A percentile compares a stretch with the other conserved stretches of the same genome.
Evolutionary conservation across 2,888 invertebrate genomes (phyloP).

Genomic region (Tryphoninae sp.): DNA sequence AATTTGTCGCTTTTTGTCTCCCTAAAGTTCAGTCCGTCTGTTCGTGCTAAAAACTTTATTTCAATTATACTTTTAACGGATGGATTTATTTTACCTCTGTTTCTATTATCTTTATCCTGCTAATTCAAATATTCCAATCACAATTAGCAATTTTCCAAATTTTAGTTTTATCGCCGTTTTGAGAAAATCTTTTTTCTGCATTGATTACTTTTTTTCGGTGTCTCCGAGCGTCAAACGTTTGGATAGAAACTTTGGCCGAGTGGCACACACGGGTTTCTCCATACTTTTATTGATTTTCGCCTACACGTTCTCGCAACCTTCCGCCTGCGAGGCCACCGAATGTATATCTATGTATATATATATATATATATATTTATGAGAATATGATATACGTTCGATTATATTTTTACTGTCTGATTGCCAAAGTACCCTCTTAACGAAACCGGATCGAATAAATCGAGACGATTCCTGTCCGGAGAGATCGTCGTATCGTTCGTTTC

Average conservation of each 20-base stretch:
- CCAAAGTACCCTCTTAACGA: slow-evolving; percentile 22
- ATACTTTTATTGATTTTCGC: slow-evolving; percentile 59
- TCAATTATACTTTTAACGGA: neutral
- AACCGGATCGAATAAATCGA: slow-evolving; percentile 38
- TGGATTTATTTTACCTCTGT: neutral
- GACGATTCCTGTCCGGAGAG: slow-evolving; percentile 4
- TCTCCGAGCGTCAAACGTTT: slow-evolving; percentile 28
- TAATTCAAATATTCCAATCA: no score
- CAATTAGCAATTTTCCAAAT: neutral
- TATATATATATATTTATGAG: neutral
- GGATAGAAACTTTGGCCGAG: slow-evolving; percentile 30
- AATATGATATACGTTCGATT: slow-evolving; percentile 6
- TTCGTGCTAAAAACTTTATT: neutral
- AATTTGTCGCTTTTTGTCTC: neutral
- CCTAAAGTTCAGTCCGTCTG: neutral
- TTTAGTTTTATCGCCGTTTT: neutral
- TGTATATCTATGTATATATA: neutral
- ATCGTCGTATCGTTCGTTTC: slow-evolving; percentile 26
- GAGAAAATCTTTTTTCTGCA: neutral
- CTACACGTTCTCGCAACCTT: slow-evolving; percentile 43
- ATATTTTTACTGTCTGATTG: slow-evolving; percentile 12
- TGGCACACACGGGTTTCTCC: slow-evolving; percentile 33
- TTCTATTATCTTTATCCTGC: neutral
- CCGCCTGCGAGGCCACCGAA: slow-evolving; percentile 15
- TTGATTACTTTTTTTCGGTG: neutral